Base-by-base conservation (phyloP, 2,888 invertebrate species). In the Amphipyra tragopoginis region DNA sequence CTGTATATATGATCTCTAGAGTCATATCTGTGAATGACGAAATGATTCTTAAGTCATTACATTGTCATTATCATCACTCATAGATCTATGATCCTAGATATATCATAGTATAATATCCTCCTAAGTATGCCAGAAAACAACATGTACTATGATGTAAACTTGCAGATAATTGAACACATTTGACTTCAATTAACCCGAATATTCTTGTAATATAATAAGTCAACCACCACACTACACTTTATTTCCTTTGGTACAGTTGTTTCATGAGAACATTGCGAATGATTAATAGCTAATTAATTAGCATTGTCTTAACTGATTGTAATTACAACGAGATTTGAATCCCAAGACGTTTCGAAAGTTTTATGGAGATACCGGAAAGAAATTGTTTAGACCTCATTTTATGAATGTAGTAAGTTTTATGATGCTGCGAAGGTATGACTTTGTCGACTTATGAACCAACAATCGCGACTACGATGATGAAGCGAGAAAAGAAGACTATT, bases 161-260 rank as follows among this genome's bases (percentile, higher is more conserved):
- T 48, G 38, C 38, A 44, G 43, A 49, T 60, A 52, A 72, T 61
- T 74, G 76, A 70, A 59, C 45, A 47, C 73, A 65, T 77, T 84
- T 84, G 67, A 82, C 84, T 70, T 65, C 79, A 81, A 82, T 84
- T 83, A 79, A 79, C 79, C 77, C 69, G 61, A 64, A 64, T 76
- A 61, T 55, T 64, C 60, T 49, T 49, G 60, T 62, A 62, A 60
- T 55, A 60, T 51, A 66, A 62, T 72, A 65, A 63, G 49, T 38
- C 29, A 34, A 48, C 48, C 44, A 50, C n/a, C 48, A 43, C 14
- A 38, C 33, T 15, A 51, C 21, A 26, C 10, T 29, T 44, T 13
- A 48, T 15, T 34, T 47, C 50, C 38, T n/a, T n/a, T 50, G 33
- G 9, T n/a, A 39, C 6, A 36, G n/a, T 51, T 39, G n/a, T 36